Conservation (phyloP, 2,797 vertebrate genomes). For the Hypotaenidia philippensis region DNA sequence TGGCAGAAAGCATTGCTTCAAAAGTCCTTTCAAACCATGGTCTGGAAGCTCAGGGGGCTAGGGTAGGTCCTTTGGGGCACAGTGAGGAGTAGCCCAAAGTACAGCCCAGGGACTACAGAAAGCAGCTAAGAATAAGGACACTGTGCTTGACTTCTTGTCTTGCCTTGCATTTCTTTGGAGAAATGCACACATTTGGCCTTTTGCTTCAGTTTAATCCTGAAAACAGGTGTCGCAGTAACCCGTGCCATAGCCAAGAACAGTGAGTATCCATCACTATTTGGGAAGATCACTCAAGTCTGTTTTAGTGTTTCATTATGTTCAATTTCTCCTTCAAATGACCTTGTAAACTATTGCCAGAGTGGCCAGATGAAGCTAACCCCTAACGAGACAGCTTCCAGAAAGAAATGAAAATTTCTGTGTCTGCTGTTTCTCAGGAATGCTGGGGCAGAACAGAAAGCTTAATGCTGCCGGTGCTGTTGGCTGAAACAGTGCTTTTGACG, state of each 20-base stretch:
- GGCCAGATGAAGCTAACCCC: slow-evolving; percentile 7
- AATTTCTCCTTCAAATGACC: slow-evolving; percentile 17
- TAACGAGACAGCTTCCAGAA: slow-evolving; percentile 18
- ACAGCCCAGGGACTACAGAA: not conserved
- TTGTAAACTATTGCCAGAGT: not conserved
- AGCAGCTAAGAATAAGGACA: not conserved
- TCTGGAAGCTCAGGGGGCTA: not conserved
- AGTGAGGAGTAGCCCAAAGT: not conserved
- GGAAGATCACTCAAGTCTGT: not conserved
- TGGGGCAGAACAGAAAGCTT: slow-evolving; percentile 42
- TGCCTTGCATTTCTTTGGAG: not conserved
- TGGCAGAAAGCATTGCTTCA: not conserved
- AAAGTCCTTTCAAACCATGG: not conserved
- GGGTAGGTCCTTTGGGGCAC: accelerated
- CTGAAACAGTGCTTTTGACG: slow-evolving; percentile 55
- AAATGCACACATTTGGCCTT: not conserved
- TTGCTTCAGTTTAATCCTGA: not conserved
- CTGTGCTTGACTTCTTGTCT: not conserved
- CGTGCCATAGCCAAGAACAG: not conserved
- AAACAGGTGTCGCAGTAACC: not conserved
- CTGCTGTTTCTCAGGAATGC: slow-evolving; percentile 46
- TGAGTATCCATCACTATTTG: not conserved
- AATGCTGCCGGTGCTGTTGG: slow-evolving; percentile 7
- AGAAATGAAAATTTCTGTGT: slow-evolving; percentile 38
- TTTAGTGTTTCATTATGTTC: slow-evolving; percentile 7